These are phyloP conservation scores for Eueremaeus valkanovi DNA, from an alignment of 2,888 invertebrate species.

Conservation along the genomic window DNA sequence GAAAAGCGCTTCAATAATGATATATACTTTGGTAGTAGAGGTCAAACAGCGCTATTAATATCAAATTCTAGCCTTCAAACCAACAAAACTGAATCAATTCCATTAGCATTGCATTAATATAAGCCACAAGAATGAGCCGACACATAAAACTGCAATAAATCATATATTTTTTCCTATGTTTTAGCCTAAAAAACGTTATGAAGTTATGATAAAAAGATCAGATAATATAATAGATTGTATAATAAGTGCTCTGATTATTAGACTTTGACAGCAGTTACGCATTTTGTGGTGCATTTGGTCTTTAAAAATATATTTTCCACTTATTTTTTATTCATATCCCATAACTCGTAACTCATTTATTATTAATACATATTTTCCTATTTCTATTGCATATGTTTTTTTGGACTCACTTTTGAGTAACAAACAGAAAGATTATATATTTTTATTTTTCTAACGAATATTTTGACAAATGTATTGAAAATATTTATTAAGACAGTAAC, in stretches of 20 bases:
- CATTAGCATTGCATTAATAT: background rate
- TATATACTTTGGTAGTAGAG: slow-evolving; percentile 7
- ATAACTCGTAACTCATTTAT: slow-evolving; percentile 18
- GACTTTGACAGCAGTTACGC: slow-evolving; percentile 11
- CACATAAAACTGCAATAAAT: slow-evolving; percentile 15
- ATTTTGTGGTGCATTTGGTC: background rate
- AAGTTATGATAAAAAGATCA: slow-evolving; percentile 3
- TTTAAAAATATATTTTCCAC: background rate
- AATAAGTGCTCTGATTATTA: slow-evolving; percentile 12
- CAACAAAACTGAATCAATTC: background rate
- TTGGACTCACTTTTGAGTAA: background rate
- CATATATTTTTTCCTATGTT: background rate
- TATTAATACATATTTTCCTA: slow-evolving; percentile 5
- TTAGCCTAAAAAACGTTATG: background rate
- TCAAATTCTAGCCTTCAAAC: background rate
- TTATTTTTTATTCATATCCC: slow-evolving; percentile 25
- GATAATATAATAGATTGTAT: slow-evolving; percentile 21
- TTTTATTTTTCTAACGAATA: too few species aligned
- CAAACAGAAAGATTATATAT: background rate
- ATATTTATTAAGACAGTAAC: background rate
- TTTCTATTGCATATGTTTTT: background rate
- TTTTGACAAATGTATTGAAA: slow-evolving; percentile 4
- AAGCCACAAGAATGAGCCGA: background rate
- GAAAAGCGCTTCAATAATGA: background rate
- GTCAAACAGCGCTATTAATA: slow-evolving; percentile 5